Evolutionary conservation across 2,797 vertebrate genomes (phyloP).

Genomic region (Cossypha niveicapilla): DNA sequence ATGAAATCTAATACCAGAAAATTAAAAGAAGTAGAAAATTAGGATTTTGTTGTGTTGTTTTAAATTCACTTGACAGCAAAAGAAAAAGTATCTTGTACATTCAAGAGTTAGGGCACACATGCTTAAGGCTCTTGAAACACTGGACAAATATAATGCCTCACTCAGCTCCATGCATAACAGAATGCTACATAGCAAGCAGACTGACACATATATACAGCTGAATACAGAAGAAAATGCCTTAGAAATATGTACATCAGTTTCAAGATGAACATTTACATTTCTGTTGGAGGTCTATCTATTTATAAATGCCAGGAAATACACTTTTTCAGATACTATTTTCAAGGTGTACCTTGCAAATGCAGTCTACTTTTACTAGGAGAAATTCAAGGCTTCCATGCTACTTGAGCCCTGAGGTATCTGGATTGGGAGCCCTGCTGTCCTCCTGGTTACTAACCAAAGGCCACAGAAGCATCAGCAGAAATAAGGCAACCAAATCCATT

Average conservation of each 20-base stretch:
- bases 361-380: neutral
- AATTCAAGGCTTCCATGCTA: slow-evolving; percentile 31
- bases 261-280: slow-evolving; percentile 72
- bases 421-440: neutral
- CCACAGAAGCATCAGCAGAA: neutral
- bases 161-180: slow-evolving; percentile 76
- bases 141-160: slow-evolving; percentile 66
- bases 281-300: slow-evolving; percentile 14
- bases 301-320: slow-evolving; percentile 19
- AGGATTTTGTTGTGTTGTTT: slow-evolving; percentile 35
- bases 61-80: slow-evolving; percentile 49
- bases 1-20: slow-evolving; percentile 36
- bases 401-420: slow-evolving; percentile 19
- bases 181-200: slow-evolving; percentile 71
- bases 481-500: slow-evolving; percentile 22
- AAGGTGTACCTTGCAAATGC: slow-evolving; percentile 23
- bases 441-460: neutral
- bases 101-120: slow-evolving; percentile 73
- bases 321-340: neutral
- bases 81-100: slow-evolving; percentile 62
- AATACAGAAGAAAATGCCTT: slow-evolving; percentile 63
- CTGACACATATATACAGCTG: slow-evolving; percentile 66
- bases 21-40: slow-evolving; percentile 61
- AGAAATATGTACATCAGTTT: slow-evolving; percentile 75
- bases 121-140: slow-evolving; percentile 78